Percentiles rank a stretch among this genome's conserved stretches.
These are phyloP conservation scores for Heliconius hewitsoni DNA, from an alignment of 1,140 invertebrate species.

Conservation along the genomic window DNA sequence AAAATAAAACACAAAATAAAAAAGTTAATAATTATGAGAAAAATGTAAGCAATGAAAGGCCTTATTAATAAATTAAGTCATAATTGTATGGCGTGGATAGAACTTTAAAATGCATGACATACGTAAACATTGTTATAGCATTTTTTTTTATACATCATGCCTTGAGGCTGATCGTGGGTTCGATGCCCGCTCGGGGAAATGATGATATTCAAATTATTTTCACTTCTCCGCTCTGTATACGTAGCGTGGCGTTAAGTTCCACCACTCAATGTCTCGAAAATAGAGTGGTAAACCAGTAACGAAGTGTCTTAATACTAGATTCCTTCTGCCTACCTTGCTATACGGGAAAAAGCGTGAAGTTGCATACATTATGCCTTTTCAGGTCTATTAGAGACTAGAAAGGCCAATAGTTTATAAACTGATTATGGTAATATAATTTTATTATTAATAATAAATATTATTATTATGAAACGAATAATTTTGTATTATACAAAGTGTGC, in stretches of 20 bases:
- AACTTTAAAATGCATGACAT: neutral
- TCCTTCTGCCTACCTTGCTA: too few species aligned
- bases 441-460: neutral
- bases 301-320: too few species aligned
- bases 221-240: too few species aligned
- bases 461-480: constrained; percentile 6
- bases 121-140: neutral
- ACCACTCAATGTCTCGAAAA: too few species aligned
- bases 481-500: constrained; percentile 44
- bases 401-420: neutral
- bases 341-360: too few species aligned
- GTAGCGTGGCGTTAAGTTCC: too few species aligned
- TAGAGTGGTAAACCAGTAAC: too few species aligned
- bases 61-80: constrained; percentile 15
- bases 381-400: constrained; percentile 3
- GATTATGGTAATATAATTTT: neutral
- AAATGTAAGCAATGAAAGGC: constrained; percentile 14
- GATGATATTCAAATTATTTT: too few species aligned
- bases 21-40: neutral
- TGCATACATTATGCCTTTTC: neutral
- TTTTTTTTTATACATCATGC: neutral
- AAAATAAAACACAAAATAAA: too few species aligned
- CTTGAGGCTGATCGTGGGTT: too few species aligned
- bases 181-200: too few species aligned
- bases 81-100: neutral